phyloP scores from a whole-genome alignment of 2,888 invertebrate species.

The Spatulosminthurus flaviceps region DNA sequence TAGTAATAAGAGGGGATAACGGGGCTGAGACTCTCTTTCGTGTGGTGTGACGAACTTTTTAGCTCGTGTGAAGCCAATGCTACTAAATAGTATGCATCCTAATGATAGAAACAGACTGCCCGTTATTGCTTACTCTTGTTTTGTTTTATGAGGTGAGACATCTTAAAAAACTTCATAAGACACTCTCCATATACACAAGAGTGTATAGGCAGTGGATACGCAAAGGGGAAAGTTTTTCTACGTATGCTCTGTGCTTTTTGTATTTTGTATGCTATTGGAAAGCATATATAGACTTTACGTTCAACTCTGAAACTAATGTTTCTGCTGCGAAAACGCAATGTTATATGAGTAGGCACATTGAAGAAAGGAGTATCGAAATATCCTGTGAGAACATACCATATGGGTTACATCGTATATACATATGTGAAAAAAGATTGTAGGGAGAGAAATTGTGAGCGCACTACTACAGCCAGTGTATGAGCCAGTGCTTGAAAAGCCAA shows the following conservation, averaged over 20 bases:
- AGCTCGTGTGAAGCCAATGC: no score
- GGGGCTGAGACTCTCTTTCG: no score
- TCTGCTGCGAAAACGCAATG: conserved; percentile 5
- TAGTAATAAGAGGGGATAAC: no score
- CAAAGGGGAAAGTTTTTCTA: background rate
- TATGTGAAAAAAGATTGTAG: no score
- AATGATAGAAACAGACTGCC: conserved; percentile 23
- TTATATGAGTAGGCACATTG: no score
- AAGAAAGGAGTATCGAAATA: background rate
- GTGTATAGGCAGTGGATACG: background rate
- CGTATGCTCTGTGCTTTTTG: background rate
- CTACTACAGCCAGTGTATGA: no score
- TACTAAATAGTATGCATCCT: conserved; percentile 13
- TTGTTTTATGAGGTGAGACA: conserved; percentile 26
- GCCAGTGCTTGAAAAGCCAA: no score
- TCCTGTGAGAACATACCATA: background rate
- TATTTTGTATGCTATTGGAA: no score
- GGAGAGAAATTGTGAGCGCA: no score
- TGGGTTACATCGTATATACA: background rate
- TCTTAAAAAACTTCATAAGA: conserved; percentile 22
- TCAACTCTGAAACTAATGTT: background rate
- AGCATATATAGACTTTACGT: no score
- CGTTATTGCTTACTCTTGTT: conserved; percentile 24
- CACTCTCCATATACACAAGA: background rate
- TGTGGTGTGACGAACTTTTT: no score